Evolutionary conservation across 2,888 invertebrate species (phyloP), one percentile per base, ranked within the genome.

Genomic region (Limenitis camilla): DNA sequence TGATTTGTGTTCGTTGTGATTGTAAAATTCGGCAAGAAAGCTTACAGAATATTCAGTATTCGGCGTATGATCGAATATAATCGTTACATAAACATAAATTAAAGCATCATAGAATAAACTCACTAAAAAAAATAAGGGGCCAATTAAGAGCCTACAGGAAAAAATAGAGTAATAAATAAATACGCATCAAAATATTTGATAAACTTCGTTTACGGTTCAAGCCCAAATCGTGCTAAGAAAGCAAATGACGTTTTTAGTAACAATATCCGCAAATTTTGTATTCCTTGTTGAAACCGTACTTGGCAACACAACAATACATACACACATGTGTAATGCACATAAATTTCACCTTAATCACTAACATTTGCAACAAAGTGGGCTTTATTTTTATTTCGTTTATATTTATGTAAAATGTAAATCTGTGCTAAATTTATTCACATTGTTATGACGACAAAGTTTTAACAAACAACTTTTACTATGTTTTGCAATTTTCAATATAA

Each of bases 291-390:
- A 19, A 52, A 28, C 38, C 10, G 7, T 47, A 52, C 38, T 48
- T 52, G 52, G 52, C 52, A 48, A 28, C 6, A 32, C 43, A 19
- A 39, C 42, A 39, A 48, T 39, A 47, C 11, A 38, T 41, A 52
- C 46, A 31, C 11, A 19, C 27, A 30, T 42, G 28, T 48, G 42
- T 48, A 43, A 33, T 42, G 30, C 28, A n/a, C 47, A 30, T 52
- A 52, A 52, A 52, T 52, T 48, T 43, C 29, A 41, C 47, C 19
- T 9, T 48, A 52, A 52, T 38, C 48, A 43, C 39, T 32, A 30
- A 43, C 39, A 33, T 42, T 36, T 40, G 42, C 52, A 30, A 52
- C 42, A 44, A 30, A 43, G 35, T 45, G 39, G 44, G 35, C 50
- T 36, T 30, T 33, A 40, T 45, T 51, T 45, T 45, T 33, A 28